Evolutionary conservation across 2,113 vertebrate species (phyloP).

Genomic region (Capricornis sumatraensis): DNA sequence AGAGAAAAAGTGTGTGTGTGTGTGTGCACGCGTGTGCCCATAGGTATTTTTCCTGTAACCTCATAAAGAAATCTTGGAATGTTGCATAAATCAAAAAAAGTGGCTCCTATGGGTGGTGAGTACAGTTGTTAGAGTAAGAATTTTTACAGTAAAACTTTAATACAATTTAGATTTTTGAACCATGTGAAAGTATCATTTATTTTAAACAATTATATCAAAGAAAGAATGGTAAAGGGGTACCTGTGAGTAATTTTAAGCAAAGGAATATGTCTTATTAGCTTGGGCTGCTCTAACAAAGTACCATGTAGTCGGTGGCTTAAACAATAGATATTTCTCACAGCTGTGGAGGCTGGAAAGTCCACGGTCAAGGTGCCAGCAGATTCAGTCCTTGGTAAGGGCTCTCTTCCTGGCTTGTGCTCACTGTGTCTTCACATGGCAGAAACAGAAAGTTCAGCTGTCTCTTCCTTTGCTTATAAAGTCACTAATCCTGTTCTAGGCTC

Average conservation of each 20-base stretch:
- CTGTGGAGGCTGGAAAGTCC: not conserved
- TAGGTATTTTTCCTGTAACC: not conserved
- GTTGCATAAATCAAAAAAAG: not conserved
- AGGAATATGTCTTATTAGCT: not conserved
- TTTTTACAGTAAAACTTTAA: not conserved
- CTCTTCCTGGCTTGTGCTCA: not conserved
- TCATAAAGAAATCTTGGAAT: slow-evolving; percentile 27
- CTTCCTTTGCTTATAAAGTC: not conserved
- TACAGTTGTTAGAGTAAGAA: not conserved
- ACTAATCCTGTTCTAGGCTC: not conserved
- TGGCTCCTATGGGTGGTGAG: not conserved
- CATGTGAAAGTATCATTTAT: not conserved
- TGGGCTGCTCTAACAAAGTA: not conserved
- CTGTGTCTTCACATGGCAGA: not conserved
- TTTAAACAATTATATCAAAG: not conserved
- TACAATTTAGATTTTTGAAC: not conserved
- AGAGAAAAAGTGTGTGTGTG: not conserved
- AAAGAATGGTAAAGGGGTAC: not conserved
- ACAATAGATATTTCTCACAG: not conserved
- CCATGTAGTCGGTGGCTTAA: not conserved
- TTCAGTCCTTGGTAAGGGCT: not conserved
- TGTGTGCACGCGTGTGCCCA: rapidly evolving
- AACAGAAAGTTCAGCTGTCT: not conserved
- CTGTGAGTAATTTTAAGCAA: not conserved
- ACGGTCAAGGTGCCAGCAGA: not conserved